Evolutionary conservation across 2,888 invertebrate genomes (phyloP).

Genomic region (Philaethria dido): DNA sequence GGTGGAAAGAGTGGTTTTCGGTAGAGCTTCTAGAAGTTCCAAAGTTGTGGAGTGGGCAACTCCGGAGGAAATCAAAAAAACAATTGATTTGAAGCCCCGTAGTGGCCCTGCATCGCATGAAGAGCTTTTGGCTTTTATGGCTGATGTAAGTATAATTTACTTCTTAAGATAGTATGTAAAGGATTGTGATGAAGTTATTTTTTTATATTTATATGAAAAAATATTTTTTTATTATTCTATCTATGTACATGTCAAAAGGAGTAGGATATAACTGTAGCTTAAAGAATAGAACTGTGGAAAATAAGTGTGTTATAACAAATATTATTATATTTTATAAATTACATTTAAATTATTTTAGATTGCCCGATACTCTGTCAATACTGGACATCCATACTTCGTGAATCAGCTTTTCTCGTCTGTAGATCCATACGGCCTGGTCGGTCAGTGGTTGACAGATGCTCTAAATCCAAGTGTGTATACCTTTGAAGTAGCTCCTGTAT

Average conservation of each 20-base stretch:
- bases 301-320: neutral
- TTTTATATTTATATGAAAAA: neutral
- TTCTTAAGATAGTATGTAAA: neutral
- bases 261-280: no score
- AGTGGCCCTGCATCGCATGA: conserved; percentile 86
- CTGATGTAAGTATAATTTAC: conserved; percentile 83
- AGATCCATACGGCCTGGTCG: conserved; percentile 92
- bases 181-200: neutral
- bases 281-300: neutral
- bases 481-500: conserved; percentile 94
- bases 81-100: conserved; percentile 87
- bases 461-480: conserved; percentile 95
- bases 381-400: conserved; percentile 94
- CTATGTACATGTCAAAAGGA: neutral
- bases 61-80: conserved; percentile 87
- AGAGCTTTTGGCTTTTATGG: conserved; percentile 86
- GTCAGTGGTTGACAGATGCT: conserved; percentile 93
- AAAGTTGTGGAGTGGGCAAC: conserved; percentile 93
- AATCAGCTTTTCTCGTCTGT: conserved; percentile 94
- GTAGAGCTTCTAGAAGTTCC: conserved; percentile 87
- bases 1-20: conserved; percentile 89
- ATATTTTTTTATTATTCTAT: neutral
- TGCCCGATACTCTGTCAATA: conserved; percentile 92
- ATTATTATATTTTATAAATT: neutral
- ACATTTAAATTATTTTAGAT: conserved; percentile 54